phyloP scores from a whole-genome alignment of 2,888 invertebrate species.

The Drosophila cracens region DNA sequence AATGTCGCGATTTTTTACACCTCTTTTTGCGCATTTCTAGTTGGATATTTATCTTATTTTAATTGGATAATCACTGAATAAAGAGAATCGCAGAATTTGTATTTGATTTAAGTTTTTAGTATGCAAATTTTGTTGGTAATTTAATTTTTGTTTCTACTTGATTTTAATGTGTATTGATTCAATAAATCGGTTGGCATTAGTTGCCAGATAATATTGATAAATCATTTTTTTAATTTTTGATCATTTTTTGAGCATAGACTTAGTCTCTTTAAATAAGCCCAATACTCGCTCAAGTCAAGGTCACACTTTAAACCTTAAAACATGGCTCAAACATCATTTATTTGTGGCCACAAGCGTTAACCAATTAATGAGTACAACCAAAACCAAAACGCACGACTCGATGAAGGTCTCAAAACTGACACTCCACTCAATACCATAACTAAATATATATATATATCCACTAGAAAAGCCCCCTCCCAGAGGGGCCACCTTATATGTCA shows the following conservation, averaged over 20 bases:
- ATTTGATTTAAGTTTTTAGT: conserved; percentile 12
- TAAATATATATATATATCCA: background rate
- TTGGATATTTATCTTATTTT: background rate
- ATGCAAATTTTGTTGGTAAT: conserved; percentile 29
- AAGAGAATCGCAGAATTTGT: conserved; percentile 44
- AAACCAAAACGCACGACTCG: background rate
- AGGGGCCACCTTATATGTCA: conserved; percentile 57
- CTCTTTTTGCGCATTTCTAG: conserved; percentile 35
- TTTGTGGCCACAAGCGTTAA: conserved; percentile 15
- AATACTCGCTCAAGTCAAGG: conserved; percentile 2
- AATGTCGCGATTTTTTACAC: conserved; percentile 40
- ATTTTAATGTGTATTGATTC: conserved; percentile 1
- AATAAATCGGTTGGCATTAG: conserved; percentile 1
- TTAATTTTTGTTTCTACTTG: conserved; percentile 18
- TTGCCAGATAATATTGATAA: background rate
- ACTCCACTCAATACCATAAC: conserved; percentile 24
- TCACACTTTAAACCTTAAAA: background rate
- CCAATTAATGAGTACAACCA: conserved; percentile 17
- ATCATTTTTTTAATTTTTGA: too few relatives aligned
- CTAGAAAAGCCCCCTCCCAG: conserved; percentile 5
- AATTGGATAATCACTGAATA: conserved; percentile 18
- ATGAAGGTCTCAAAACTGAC: conserved; percentile 26
- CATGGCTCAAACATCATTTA: conserved; percentile 1
- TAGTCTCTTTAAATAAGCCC: background rate
- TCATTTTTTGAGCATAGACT: background rate